Evolutionary conservation across 1,140 invertebrate genomes (phyloP).

Genomic region (Leucophenga varia): DNA sequence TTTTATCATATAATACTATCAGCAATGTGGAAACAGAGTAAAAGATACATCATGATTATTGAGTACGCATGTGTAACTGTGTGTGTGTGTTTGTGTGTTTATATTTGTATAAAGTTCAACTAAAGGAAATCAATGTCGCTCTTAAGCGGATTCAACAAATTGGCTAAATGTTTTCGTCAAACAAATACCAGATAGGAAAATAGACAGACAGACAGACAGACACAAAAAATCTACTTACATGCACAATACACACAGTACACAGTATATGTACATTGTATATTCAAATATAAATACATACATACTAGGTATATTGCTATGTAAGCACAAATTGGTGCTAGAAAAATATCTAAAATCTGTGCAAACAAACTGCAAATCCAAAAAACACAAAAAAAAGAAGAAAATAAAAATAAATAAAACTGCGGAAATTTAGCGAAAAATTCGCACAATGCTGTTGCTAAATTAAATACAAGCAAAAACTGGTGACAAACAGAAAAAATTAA

Average conservation of each 20-base stretch:
- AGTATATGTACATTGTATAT: not conserved
- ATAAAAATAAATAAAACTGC: too few relatives aligned
- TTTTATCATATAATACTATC: too few relatives aligned
- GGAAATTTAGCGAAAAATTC: too few relatives aligned
- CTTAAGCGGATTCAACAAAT: constrained; percentile 51
- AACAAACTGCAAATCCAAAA: too few relatives aligned
- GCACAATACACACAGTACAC: constrained; percentile 1
- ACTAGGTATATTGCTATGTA: constrained; percentile 3
- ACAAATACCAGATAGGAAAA: too few relatives aligned
- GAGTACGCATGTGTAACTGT: not conserved
- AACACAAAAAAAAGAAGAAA: too few relatives aligned
- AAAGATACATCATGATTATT: too few relatives aligned
- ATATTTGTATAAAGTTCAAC: constrained; percentile 42
- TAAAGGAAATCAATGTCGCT: constrained; percentile 51
- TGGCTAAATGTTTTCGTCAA: constrained; percentile 37
- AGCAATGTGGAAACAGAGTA: too few relatives aligned
- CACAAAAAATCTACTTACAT: not conserved
- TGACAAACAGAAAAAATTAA: too few relatives aligned
- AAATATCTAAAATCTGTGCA: too few relatives aligned
- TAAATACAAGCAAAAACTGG: too few relatives aligned
- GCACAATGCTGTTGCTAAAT: too few relatives aligned
- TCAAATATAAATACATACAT: not conserved
- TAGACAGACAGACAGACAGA: not conserved
- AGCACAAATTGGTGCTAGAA: constrained; percentile 2
- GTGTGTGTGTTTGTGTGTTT: constrained; percentile 15